Evolutionary conservation across 2,888 invertebrate genomes (phyloP), one percentile per base, ranked within the genome.

Genomic region (Brassicogethes aeneus): DNA sequence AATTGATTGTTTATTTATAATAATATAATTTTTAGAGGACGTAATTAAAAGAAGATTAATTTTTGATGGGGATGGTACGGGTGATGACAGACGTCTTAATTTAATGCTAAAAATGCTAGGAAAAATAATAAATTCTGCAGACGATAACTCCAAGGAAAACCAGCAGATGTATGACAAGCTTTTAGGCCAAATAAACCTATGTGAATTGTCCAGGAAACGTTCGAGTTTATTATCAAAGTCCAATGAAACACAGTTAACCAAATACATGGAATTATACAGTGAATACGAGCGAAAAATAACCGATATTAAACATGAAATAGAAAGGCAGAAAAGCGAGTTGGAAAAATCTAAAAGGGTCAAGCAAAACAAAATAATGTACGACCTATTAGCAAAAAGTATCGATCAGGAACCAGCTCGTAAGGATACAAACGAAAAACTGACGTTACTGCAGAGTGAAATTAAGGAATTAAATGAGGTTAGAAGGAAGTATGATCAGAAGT

Each of bases 11-110:
- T 23, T 10, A 23, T 10, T 23, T 10, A 23, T 7, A 5, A 33
- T 14, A 33, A 33, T n/a, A 32, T 15, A 15, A 31, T 23, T 70
- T 73, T 3, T 64, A 93, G 97, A 97, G 70, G 96, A 96, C 63
- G 88, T 95, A 32, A 93, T 96, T 45, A 82, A 89, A 52, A 77
- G 93, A 52, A 78, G 94, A 47, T 71, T 97, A 30, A 69, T 96
- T 17, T 92, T 96, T 56, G 97, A 97, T 65, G 97, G 96, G 12
- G 96, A 97, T 72, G 96, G 96, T 3, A 92, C 90, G 7, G 95
- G 94, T 14, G 97, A 97, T 62, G 96, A 97, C 62, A 77, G 94
- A 42, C 73, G 93, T 42, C 73, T 96, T 14, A 91, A 88, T 61
- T 81, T 85, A 41, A 70, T 95, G 13, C 68, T 93, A 7, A 92